These are phyloP conservation scores for Nycteola revayana DNA, from an alignment of 2,888 invertebrate species.

Conservation along the genomic window DNA sequence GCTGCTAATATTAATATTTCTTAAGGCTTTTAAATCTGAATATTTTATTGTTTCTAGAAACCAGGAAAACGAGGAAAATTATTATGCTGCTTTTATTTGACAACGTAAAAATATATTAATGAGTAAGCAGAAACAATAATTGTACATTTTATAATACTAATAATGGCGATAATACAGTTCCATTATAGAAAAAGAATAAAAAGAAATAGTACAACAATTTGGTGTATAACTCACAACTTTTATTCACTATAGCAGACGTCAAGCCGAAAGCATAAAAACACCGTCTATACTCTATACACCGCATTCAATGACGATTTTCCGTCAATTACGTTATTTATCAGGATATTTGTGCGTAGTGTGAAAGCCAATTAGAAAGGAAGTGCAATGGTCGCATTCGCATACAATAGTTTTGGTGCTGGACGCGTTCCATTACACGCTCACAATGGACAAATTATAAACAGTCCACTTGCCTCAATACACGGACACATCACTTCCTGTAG, in stretches of 20 bases:
- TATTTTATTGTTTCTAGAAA: background rate
- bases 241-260: too few species aligned
- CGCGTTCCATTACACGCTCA: constrained; percentile 66
- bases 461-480: constrained; percentile 77
- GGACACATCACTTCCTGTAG: constrained; percentile 76
- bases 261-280: background rate
- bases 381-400: constrained; percentile 48
- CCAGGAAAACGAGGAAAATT: too few species aligned
- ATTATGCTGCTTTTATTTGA: too few species aligned
- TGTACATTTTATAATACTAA: too few species aligned
- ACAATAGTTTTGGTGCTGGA: constrained; percentile 58
- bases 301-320: constrained; percentile 25
- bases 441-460: constrained; percentile 81
- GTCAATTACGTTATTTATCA: constrained; percentile 31
- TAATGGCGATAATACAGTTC: too few species aligned
- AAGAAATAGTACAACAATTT: too few species aligned
- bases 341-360: constrained; percentile 46
- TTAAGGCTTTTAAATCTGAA: too few species aligned
- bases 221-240: background rate
- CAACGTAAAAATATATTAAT: too few species aligned
- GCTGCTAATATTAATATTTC: too few species aligned
- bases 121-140: too few species aligned
- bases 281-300: constrained; percentile 14
- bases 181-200: too few species aligned
- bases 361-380: constrained; percentile 70